phyloP scores from a whole-genome alignment of 2,797 vertebrate species.

The Sebastes steindachneri region DNA sequence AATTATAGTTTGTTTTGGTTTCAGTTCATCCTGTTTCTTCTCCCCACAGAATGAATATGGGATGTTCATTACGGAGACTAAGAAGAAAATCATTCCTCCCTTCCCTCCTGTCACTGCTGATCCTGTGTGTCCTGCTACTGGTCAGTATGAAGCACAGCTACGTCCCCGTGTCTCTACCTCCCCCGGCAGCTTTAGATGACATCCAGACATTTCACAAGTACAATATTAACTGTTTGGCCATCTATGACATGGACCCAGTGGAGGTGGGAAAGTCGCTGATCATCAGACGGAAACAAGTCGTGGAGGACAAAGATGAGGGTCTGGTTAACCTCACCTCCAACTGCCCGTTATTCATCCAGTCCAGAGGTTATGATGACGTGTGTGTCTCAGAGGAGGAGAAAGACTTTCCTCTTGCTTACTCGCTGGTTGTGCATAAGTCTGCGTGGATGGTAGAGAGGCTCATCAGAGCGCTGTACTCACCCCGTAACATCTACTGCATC shows the following conservation, averaged over 20 bases:
- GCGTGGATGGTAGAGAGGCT: slow-evolving; percentile 89
- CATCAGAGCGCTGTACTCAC: slow-evolving; percentile 85
- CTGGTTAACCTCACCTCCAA: slow-evolving; percentile 43
- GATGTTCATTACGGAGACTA: slow-evolving; percentile 54
- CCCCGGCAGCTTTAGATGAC: slow-evolving; percentile 60
- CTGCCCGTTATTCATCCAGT: slow-evolving; percentile 45
- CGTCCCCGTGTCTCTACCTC: slow-evolving; percentile 71
- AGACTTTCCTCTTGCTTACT: slow-evolving; percentile 89
- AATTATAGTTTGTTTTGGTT: neutral
- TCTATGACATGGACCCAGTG: slow-evolving; percentile 77
- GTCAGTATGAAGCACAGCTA: slow-evolving; percentile 58
- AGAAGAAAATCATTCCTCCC: slow-evolving; percentile 67
- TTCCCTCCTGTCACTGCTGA: slow-evolving; percentile 73
- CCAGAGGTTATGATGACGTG: slow-evolving; percentile 50
- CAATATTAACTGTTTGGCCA: slow-evolving; percentile 66
- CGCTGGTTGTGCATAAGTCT: slow-evolving; percentile 91
- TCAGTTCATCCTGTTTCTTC: neutral
- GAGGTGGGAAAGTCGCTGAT: slow-evolving; percentile 71
- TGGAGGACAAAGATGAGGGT: slow-evolving; percentile 43
- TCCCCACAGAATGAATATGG: slow-evolving; percentile 86
- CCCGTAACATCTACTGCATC: slow-evolving; percentile 91
- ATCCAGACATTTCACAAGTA: slow-evolving; percentile 66
- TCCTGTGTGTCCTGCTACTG: slow-evolving; percentile 80
- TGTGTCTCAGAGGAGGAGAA: slow-evolving; percentile 80
- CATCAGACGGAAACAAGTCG: slow-evolving; percentile 21